A percentile compares a stretch with the other conserved stretches of the same genome.
These are phyloP conservation scores for Halichondria panicea DNA, from an alignment of 37 sponge, comb jelly and placozoan genomes.

Conservation along the genomic window DNA sequence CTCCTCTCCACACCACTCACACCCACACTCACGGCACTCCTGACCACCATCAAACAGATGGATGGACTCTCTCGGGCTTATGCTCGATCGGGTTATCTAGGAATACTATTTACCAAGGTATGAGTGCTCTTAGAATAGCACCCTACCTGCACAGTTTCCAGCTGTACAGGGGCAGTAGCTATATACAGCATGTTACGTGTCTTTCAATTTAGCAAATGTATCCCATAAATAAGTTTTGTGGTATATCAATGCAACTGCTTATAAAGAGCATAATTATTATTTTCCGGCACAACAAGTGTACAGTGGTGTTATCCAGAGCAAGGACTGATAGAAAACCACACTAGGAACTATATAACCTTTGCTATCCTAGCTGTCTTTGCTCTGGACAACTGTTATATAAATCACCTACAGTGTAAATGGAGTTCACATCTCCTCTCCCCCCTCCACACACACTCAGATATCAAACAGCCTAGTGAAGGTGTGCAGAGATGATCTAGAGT, in stretches of 20 bases:
- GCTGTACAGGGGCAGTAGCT: neutral
- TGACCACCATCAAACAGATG: slow-evolving; percentile 44
- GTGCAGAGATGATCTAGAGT: slow-evolving; percentile 14
- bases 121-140: neutral
- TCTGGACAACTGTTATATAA: no score
- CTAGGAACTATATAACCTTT: no score
- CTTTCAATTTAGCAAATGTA: no score
- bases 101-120: slow-evolving; percentile 82
- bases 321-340: no score
- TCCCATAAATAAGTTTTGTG: no score
- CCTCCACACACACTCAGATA: slow-evolving; percentile 14
- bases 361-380: no score
- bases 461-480: slow-evolving; percentile 39
- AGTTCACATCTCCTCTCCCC: neutral
- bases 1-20: slow-evolving; percentile 49
- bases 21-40: slow-evolving; percentile 41
- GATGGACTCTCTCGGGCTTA: slow-evolving; percentile 74
- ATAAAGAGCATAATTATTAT: no score
- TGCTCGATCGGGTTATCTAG: slow-evolving; percentile 83
- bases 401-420: no score
- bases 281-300: no score
- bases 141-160: neutral
- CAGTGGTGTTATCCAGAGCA: no score
- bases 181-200: no score
- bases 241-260: no score